Conservation (phyloP, 2,113 vertebrate genomes). For the Chionomys nivalis region DNA sequence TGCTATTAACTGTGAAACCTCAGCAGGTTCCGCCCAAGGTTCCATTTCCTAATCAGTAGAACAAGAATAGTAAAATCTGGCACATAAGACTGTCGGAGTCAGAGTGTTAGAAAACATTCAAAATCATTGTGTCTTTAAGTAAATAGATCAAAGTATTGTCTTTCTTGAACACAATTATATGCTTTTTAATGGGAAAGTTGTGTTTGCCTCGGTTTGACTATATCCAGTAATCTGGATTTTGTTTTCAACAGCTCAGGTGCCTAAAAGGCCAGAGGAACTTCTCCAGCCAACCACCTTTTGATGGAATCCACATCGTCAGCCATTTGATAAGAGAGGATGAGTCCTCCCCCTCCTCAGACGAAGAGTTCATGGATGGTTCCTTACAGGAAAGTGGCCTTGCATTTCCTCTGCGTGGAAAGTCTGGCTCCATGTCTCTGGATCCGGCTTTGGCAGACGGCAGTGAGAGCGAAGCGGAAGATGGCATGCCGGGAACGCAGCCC, state of each 20-base stretch:
- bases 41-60: conserved; percentile 44
- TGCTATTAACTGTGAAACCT: not conserved
- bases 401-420: conserved; percentile 83
- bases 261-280: conserved; percentile 92
- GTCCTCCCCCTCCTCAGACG: conserved; percentile 95
- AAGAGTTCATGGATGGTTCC: conserved; percentile 89
- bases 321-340: conserved; percentile 93
- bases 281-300: conserved; percentile 91
- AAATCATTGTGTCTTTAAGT: conserved; percentile 35
- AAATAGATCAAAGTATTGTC: not conserved
- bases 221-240: conserved; percentile 65
- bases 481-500: not conserved
- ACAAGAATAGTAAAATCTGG: not conserved
- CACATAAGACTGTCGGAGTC: conserved; percentile 16
- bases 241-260: conserved; percentile 91
- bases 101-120: not conserved
- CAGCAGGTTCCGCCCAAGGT: not conserved
- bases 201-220: conserved; percentile 38
- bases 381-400: conserved; percentile 82
- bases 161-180: conserved; percentile 17
- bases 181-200: not conserved
- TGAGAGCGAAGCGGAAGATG: conserved; percentile 89
- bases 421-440: conserved; percentile 87
- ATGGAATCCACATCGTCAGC: conserved; percentile 97
- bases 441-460: conserved; percentile 89